A percentile compares a stretch with the other conserved stretches of the same genome.
phyloP scores from a whole-genome alignment of 1,140 invertebrate genomes.

The Odontomachus brunneus region DNA sequence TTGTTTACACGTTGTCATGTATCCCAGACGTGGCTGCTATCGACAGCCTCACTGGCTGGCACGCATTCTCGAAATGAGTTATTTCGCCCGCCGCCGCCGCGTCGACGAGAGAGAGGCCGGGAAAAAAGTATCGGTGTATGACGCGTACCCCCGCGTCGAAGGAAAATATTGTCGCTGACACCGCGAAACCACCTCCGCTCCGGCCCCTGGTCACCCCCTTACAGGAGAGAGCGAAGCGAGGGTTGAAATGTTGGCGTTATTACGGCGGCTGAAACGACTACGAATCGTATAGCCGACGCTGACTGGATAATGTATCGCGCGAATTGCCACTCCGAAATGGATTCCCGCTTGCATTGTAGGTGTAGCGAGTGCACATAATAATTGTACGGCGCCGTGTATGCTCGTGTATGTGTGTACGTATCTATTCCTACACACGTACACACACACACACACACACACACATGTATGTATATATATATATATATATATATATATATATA shows the following conservation, averaged over 20 bases:
- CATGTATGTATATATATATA: too few relatives aligned
- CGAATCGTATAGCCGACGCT: slow-evolving; percentile 72
- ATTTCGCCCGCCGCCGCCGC: slow-evolving; percentile 61
- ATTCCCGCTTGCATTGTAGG: slow-evolving; percentile 67
- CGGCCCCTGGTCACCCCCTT: slow-evolving; percentile 62
- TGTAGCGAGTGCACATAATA: slow-evolving; percentile 69
- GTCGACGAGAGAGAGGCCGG: slow-evolving; percentile 26
- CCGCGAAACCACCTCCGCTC: slow-evolving; percentile 61
- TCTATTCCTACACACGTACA: too few relatives aligned
- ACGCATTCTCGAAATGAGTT: slow-evolving; percentile 77
- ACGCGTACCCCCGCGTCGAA: slow-evolving; percentile 67
- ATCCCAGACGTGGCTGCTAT: slow-evolving; percentile 72
- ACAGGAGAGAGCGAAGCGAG: slow-evolving; percentile 58
- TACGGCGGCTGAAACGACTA: slow-evolving; percentile 69
- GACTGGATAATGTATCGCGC: slow-evolving; percentile 75
- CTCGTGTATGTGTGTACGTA: not conserved
- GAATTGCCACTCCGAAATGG: slow-evolving; percentile 73
- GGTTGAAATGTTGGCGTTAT: slow-evolving; percentile 72
- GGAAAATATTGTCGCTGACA: slow-evolving; percentile 75
- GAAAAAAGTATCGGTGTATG: slow-evolving; percentile 67
- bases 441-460: not conserved
- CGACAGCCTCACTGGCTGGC: slow-evolving; percentile 73
- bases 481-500: too few relatives aligned
- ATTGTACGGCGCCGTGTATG: slow-evolving; percentile 56
- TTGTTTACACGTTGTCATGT: slow-evolving; percentile 76